Percentiles rank a stretch among this genome's conserved stretches.
Evolutionary conservation across 2,113 vertebrate species (phyloP).

Genomic region (Genyomyrus donnyi): DNA sequence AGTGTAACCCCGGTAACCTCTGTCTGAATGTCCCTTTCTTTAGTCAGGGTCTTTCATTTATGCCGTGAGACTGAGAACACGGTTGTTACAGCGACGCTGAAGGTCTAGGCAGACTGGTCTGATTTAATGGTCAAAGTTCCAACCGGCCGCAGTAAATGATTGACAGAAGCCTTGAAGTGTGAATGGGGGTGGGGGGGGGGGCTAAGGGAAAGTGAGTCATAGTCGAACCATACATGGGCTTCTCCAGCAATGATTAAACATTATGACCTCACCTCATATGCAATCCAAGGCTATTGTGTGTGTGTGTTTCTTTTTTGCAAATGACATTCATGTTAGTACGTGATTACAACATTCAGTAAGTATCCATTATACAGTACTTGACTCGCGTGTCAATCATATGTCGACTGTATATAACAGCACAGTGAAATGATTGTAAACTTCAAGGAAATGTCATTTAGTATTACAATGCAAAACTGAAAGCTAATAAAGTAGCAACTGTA

Average conservation of each 20-base stretch:
- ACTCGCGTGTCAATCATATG: background rate
- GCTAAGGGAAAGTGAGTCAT: background rate
- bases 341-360: background rate
- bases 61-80: background rate
- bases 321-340: background rate
- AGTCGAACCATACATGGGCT: background rate
- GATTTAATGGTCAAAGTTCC: background rate
- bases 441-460: background rate
- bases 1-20: background rate
- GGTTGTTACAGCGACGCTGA: background rate
- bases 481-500: background rate
- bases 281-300: background rate
- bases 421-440: background rate
- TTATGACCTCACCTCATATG: background rate
- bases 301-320: background rate
- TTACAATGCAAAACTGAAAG: background rate
- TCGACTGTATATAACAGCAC: background rate
- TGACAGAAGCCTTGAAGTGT: background rate
- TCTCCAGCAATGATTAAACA: background rate
- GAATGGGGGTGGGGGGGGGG: background rate
- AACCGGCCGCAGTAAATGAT: conserved; percentile 5
- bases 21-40: background rate
- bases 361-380: background rate
- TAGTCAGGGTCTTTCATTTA: background rate
- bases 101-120: background rate